Conservation (phyloP, 1,140 invertebrate species). For the Aporrectodea caliginosa region DNA sequence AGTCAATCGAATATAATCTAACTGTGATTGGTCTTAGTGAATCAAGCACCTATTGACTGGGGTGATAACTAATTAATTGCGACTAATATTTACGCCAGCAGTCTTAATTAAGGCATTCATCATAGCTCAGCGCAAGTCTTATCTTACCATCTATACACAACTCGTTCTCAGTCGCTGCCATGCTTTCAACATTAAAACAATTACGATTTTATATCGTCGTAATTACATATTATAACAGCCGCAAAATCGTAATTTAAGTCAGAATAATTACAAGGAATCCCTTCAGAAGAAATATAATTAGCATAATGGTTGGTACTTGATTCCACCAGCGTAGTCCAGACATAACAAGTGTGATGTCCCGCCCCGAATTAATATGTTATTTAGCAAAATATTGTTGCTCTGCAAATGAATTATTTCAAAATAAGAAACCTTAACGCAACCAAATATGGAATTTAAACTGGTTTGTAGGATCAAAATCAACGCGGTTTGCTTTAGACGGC, state of each 20-base stretch:
- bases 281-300: background rate
- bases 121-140: too few relatives aligned
- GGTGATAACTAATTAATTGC: background rate
- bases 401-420: too few relatives aligned
- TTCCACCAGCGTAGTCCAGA: background rate
- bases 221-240: background rate
- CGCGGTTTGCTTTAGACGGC: too few relatives aligned
- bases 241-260: background rate
- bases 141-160: background rate
- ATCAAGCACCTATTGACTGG: background rate
- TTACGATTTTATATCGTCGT: background rate
- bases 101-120: background rate
- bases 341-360: too few relatives aligned
- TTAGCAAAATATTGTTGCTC: too few relatives aligned
- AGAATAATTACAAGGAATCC: background rate
- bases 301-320: background rate
- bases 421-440: too few relatives aligned
- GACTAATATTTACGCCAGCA: background rate
- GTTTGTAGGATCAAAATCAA: too few relatives aligned
- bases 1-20: background rate
- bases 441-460: too few relatives aligned
- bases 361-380: too few relatives aligned
- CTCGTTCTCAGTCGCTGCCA: background rate
- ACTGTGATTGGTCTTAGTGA: background rate
- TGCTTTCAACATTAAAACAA: background rate